These are phyloP conservation scores for Ptychodera flava DNA, from an alignment of 35 echinoderm and acorn worm genomes.

Conservation along the genomic window DNA sequence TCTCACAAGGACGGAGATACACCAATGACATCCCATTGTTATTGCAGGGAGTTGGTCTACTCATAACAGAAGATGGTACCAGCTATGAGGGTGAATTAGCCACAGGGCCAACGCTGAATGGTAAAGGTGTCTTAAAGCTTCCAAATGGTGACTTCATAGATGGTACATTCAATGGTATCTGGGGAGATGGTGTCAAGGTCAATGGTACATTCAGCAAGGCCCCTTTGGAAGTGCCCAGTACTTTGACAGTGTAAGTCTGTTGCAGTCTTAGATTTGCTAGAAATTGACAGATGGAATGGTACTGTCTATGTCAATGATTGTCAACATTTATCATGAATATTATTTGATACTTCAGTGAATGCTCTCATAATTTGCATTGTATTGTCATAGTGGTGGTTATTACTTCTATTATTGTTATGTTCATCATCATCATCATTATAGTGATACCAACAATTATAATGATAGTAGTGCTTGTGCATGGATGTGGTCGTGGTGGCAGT, in stretches of 20 bases:
- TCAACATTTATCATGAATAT: too few species aligned
- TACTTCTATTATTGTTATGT: background rate
- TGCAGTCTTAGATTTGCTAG: background rate
- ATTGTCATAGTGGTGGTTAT: background rate
- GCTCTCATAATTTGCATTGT: background rate
- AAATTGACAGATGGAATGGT: too few species aligned
- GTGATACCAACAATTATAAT: background rate
- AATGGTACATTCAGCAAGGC: conserved; percentile 83
- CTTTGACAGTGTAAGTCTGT: background rate
- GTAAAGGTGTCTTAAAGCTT: conserved; percentile 78
- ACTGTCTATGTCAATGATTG: too few species aligned
- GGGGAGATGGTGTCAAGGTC: conserved; percentile 95
- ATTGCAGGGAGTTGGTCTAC: conserved; percentile 61
- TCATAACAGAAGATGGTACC: conserved; percentile 94
- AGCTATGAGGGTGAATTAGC: conserved; percentile 87
- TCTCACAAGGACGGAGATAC: too few species aligned
- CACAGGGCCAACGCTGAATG: conserved; percentile 91
- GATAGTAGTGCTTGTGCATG: background rate
- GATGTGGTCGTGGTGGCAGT: background rate
- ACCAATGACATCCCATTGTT: too few species aligned
- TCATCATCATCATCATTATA: background rate
- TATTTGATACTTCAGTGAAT: background rate
- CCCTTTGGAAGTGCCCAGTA: conserved; percentile 11
- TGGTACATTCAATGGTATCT: conserved; percentile 86
- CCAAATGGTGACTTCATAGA: conserved; percentile 86